Percentiles rank a stretch among this genome's conserved stretches.
These are phyloP conservation scores for Resseliella maxima DNA, from an alignment of 2,888 invertebrate species.

Conservation along the genomic window DNA sequence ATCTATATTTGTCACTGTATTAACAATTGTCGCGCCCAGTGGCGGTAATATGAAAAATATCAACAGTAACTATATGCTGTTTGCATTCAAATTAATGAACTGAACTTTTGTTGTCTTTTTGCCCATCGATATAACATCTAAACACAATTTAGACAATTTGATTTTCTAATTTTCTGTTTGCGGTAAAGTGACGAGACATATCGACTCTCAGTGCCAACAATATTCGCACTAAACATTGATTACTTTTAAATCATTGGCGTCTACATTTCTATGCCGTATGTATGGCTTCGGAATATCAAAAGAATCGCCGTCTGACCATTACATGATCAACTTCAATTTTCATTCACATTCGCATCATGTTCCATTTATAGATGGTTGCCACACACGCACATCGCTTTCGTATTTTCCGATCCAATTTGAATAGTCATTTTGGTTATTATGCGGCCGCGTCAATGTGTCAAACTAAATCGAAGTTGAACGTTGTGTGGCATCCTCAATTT, in stretches of 20 bases:
- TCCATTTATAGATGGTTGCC: too few relatives aligned
- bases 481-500: too few relatives aligned
- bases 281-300: not conserved
- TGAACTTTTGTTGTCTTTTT: not conserved
- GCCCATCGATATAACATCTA: not conserved
- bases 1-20: too few relatives aligned
- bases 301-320: slow-evolving; percentile 44
- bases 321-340: slow-evolving; percentile 46
- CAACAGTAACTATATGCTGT: too few relatives aligned
- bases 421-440: not conserved
- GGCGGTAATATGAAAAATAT: not conserved
- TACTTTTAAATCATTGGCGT: slow-evolving; percentile 48
- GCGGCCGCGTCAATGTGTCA: slow-evolving; percentile 24
- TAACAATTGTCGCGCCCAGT: too few relatives aligned
- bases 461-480: slow-evolving; percentile 17
- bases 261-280: not conserved
- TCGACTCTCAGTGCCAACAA: not conserved
- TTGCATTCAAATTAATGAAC: slow-evolving; percentile 3
- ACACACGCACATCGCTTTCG: not conserved
- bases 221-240: slow-evolving; percentile 25
- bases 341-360: too few relatives aligned
- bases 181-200: slow-evolving; percentile 44
- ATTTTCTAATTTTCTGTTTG: slow-evolving; percentile 14
- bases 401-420: not conserved
- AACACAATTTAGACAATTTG: slow-evolving; percentile 48